phyloP scores from a whole-genome alignment of 1,140 invertebrate species.

The Listronotus oregonensis region DNA sequence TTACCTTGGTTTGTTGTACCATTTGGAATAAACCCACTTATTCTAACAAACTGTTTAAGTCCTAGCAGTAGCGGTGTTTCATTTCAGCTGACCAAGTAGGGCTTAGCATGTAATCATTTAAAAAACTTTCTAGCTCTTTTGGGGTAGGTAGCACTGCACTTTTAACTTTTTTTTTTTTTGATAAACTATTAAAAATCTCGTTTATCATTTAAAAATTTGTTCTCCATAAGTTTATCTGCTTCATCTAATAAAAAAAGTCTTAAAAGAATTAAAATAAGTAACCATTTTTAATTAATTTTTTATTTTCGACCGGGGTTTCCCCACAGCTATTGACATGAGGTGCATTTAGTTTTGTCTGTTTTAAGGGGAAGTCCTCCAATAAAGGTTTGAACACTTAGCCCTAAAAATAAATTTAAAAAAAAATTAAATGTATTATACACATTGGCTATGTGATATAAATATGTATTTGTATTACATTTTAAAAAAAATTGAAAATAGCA shows the following conservation, averaged over 20 bases:
- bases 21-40: slow-evolving; percentile 65
- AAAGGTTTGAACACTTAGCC: slow-evolving; percentile 74
- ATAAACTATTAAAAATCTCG: slow-evolving; percentile 75
- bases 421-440: no score
- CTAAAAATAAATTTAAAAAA: slow-evolving; percentile 48
- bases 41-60: slow-evolving; percentile 73
- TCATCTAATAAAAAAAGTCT: slow-evolving; percentile 91
- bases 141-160: slow-evolving; percentile 94
- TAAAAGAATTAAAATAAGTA: slow-evolving; percentile 69
- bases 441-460: no score
- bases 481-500: no score
- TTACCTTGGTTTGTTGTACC: slow-evolving; percentile 69
- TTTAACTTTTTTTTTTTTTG: slow-evolving; percentile 83
- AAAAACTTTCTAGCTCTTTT: slow-evolving; percentile 71
- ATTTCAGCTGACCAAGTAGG: slow-evolving; percentile 72
- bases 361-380: slow-evolving; percentile 85
- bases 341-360: slow-evolving; percentile 73
- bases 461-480: no score
- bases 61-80: slow-evolving; percentile 71
- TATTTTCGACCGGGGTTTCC: slow-evolving; percentile 89
- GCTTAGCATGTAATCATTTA: slow-evolving; percentile 79
- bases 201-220: slow-evolving; percentile 76
- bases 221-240: slow-evolving; percentile 92
- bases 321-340: slow-evolving; percentile 85
- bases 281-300: slow-evolving; percentile 78